A percentile compares a stretch with the other conserved stretches of the same genome.
These are phyloP conservation scores for Luscinia luscinia DNA, from an alignment of 2,797 vertebrate genomes.

Conservation along the genomic window DNA sequence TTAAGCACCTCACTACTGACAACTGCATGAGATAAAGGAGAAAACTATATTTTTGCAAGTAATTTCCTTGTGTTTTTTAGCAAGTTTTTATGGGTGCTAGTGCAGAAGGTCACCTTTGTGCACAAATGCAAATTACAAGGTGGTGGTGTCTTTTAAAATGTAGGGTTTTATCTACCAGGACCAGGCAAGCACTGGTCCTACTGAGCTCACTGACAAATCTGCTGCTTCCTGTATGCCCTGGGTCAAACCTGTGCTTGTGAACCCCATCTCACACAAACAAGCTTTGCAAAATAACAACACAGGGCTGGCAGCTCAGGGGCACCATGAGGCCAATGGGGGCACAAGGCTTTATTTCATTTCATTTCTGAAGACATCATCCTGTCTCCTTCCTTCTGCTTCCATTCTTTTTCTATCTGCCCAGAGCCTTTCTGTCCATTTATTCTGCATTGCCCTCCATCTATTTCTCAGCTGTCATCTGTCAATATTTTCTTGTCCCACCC, in stretches of 20 bases:
- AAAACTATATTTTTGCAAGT: not conserved
- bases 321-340: not conserved
- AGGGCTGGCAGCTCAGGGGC: constrained; percentile 11
- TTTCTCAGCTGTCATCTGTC: not conserved
- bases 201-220: not conserved
- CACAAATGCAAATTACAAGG: not conserved
- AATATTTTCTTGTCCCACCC: not conserved
- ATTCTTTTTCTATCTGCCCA: not conserved
- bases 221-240: not conserved
- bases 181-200: not conserved
- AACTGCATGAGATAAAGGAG: not conserved
- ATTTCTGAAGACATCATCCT: constrained; percentile 23
- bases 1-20: not conserved
- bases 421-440: not conserved
- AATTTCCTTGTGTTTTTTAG: not conserved
- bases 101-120: not conserved
- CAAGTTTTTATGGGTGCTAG: not conserved
- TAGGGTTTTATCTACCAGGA: not conserved
- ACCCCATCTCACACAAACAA: constrained; percentile 39
- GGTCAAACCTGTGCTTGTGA: not conserved
- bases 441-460: not conserved
- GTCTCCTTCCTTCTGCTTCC: not conserved
- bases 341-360: not conserved
- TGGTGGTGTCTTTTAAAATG: not conserved
- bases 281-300: not conserved